Base-by-base conservation (phyloP, 2,113 vertebrate genomes). In the Gymnarchus niloticus region DNA sequence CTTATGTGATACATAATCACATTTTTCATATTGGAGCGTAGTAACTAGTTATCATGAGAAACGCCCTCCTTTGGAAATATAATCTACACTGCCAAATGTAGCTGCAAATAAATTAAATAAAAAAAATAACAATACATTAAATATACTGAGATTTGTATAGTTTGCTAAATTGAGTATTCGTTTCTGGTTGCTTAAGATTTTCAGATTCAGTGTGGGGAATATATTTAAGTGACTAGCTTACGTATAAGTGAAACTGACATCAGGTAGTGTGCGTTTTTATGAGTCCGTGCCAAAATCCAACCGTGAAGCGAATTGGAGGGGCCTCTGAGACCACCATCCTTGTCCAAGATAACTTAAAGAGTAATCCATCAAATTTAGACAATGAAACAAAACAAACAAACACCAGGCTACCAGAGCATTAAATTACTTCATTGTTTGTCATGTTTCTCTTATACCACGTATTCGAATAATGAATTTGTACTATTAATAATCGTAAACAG, bases 291-390 rank as follows among this genome's bases (percentile, higher is more conserved):
- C 46, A 69, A 52, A 84, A 84, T 37, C n/a, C 17, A 9, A n/a
- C 65, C 28, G 61, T 41, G 80, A 82, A 85, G 49, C 48, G 17
- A 48, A 28, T 48, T 86, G 9, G 44, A 69, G 17, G 28, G 54
- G 81, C 8, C 59, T 77, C 37, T 73, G 86, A 7, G 82, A 21
- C 46, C 59, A 3, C 41, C 17, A 1, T 54, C 69, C 73, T 23
- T 56, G 17, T 56, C 49, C 54, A 76, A 54, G 59, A 85, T 8
- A 14, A 77, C 28, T 84, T 56, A 21, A 77, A 76, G 21, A 59
- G 33, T 73, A 69, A 86, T 86, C 85, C 54, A 86, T 88, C 82
- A 84, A 81, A 84, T 54, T 77, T 81, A 56, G 82, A 81, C 85
- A 88, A 37, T 1, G 69, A 23, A 88, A 86, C 80, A 41, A 46